These are phyloP conservation scores for Arctopsyche grandis DNA, from an alignment of 1,140 invertebrate species.

Conservation along the genomic window DNA sequence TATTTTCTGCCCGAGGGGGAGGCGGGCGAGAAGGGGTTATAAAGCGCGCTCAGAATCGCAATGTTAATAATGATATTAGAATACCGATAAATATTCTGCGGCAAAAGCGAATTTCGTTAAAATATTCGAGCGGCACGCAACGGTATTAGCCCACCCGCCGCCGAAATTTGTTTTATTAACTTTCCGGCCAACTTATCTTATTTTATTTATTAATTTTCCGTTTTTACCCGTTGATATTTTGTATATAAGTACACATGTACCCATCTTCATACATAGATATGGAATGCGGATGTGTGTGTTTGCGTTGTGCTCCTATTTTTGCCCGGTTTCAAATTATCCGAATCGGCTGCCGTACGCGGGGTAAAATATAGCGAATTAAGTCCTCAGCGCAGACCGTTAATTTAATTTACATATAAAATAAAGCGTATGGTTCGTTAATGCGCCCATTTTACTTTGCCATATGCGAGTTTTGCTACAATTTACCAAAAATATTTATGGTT, in stretches of 20 bases:
- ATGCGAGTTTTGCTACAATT: neutral
- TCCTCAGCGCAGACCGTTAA: constrained; percentile 25
- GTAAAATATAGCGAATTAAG: constrained; percentile 29
- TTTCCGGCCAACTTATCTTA: constrained; percentile 25
- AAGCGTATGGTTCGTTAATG: constrained; percentile 32
- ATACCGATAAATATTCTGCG: constrained; percentile 34
- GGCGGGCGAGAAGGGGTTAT: neutral
- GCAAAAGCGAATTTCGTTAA: constrained; percentile 13
- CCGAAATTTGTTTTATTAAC: constrained; percentile 30
- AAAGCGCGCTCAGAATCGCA: constrained; percentile 1
- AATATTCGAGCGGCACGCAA: constrained; percentile 23
- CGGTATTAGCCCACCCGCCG: constrained; percentile 16
- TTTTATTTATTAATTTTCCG: constrained; percentile 42
- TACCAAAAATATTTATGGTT: neutral
- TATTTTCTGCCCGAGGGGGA: constrained; percentile 9
- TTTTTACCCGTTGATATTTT: constrained; percentile 1
- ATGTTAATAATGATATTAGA: constrained; percentile 39
- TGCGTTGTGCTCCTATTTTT: neutral
- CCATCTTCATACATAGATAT: neutral
- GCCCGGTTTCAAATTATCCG: constrained; percentile 17
- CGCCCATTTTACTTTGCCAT: neutral
- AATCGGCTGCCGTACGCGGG: neutral
- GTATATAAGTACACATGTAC: neutral
- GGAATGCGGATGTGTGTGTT: neutral
- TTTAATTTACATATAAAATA: constrained; percentile 33